A percentile compares a stretch with the other conserved stretches of the same genome.
These are phyloP conservation scores for Heliocidaris erythrogramma DNA, from an alignment of 35 echinoderm and acorn worm genomes.

Conservation along the genomic window DNA sequence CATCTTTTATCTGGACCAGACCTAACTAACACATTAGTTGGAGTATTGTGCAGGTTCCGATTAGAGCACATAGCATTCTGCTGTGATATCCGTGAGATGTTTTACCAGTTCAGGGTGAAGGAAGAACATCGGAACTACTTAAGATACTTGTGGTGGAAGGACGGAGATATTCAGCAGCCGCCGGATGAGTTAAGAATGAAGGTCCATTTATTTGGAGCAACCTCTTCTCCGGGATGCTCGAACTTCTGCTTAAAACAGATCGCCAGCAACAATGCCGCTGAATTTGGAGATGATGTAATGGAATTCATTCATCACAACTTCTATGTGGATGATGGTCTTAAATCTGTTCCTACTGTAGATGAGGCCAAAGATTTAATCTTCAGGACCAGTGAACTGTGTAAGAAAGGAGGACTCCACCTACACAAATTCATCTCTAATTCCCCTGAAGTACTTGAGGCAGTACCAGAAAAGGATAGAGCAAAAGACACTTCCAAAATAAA, in stretches of 20 bases:
- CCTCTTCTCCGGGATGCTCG: conserved; percentile 61
- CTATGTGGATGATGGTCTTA: conserved; percentile 72
- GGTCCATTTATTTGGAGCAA: too few species aligned
- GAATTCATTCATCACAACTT: conserved; percentile 56
- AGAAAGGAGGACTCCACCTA: too few species aligned
- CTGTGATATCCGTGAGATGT: conserved; percentile 72
- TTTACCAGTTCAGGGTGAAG: conserved; percentile 47
- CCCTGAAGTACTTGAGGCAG: conserved; percentile 35
- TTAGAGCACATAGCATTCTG: conserved; percentile 58
- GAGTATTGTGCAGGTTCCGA: conserved; percentile 55
- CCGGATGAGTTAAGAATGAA: neutral
- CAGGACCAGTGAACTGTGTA: conserved; percentile 45
- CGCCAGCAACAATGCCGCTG: conserved; percentile 37
- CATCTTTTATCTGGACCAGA: conserved; percentile 33
- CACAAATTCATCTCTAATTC: conserved; percentile 68
- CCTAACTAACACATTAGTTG: conserved; percentile 49
- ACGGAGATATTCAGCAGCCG: conserved; percentile 12
- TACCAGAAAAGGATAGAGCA: conserved; percentile 53
- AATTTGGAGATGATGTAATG: conserved; percentile 41
- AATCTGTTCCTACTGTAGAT: neutral
- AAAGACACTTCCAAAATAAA: conserved; percentile 21
- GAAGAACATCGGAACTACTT: conserved; percentile 18
- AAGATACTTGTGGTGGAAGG: conserved; percentile 24
- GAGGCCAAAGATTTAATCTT: conserved; percentile 48
- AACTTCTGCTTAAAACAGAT: conserved; percentile 55